Evolutionary conservation across 1,140 invertebrate genomes (phyloP), one percentile per base, ranked within the genome.

Genomic region (Diplogasteroides magnus): DNA sequence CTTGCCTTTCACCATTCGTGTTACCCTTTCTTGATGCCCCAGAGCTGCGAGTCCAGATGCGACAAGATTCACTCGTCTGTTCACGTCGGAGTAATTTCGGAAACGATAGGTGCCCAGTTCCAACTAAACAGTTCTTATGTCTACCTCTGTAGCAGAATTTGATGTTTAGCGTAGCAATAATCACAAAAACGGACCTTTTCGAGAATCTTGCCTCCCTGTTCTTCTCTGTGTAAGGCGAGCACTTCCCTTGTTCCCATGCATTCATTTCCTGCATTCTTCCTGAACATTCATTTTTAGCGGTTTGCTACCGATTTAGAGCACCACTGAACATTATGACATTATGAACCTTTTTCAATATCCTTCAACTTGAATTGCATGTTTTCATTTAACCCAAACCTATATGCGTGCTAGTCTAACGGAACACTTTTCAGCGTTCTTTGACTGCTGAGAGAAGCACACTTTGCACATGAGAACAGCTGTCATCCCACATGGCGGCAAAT

Each of bases 201-300:
- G 80, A 98, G 97, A 27, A 96, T 87, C 80, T 91, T 88, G 59
- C 95, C 95, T 84, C 96, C 88, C 82, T 97, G 93, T 1, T 89
- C 83, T 83, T 98, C 94, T 78, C 97, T 92, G 81, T 95, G 92
- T 83, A 96, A 93, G 60, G 89, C 89, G 2, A 97, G 85, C 63
- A 98, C 90, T 77, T 94, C 88, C 59, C 96, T 86, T 0, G 92
- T 94, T 15, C 96, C 96, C 29, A 97, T 86, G 78, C 92, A 95
- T 32, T 85, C 87, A 76, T 89, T 90, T 11, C 88, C 86, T 0
- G 86, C 86, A 84, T 92, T 90, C 61, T 78, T 90, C 89, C 28
- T 89, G n/a, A n/a, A n/a, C 3, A 67, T 19, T 25, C 19, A 23
- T 11, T 29, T 61, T 28, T 61, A 11, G 15, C 6, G 31, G 19